Base-by-base conservation (phyloP, 2,888 invertebrate genomes). In the Leptinotarsa juncta region DNA sequence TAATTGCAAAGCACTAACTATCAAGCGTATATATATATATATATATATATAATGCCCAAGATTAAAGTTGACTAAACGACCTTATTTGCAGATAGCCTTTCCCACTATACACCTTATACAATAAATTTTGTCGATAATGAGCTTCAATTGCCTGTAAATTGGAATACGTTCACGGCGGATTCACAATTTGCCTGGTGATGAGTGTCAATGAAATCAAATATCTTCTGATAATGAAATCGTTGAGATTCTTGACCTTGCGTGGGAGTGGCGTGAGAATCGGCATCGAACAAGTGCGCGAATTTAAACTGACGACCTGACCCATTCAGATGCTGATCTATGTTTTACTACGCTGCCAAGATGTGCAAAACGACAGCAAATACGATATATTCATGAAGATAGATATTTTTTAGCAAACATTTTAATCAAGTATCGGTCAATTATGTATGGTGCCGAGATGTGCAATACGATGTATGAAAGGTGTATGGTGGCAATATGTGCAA, bases 221-320 rank as follows among this genome's bases (percentile, higher is more conserved):
- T 70, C 73, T 78, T 78, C 20, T 57, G 57, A 79, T 80, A 79
- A 80, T 80, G 78, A 77, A 80, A 80, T 81, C 80, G 79, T 81
- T 77, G 80, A 81, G 80, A 81, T 81, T 79, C 79, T 81, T 82
- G 81, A 82, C 81, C 81, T 82, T 79, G 81, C 81, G 81, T 82
- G 68, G 81, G 81, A 74, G 81, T 75, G 76, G 75, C 81, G 81
- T 82, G 81, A 82, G 81, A 81, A 81, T 77, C 70, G 67, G 57
- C 77, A 65, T 53, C 62, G 70, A 80, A 78, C 81, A 80, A 80
- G 81, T 80, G 81, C 81, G 80, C 81, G 74, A 81, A 79, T 81
- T 81, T 80, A 73, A 80, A 76, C 76, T 77, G 72, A 62, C 12
- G 62, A 32, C 32, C 62, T 78, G 73, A 75, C 70, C 26, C 65